Conservation (phyloP, 2,113 vertebrate species). For the Tichodroma muraria region DNA sequence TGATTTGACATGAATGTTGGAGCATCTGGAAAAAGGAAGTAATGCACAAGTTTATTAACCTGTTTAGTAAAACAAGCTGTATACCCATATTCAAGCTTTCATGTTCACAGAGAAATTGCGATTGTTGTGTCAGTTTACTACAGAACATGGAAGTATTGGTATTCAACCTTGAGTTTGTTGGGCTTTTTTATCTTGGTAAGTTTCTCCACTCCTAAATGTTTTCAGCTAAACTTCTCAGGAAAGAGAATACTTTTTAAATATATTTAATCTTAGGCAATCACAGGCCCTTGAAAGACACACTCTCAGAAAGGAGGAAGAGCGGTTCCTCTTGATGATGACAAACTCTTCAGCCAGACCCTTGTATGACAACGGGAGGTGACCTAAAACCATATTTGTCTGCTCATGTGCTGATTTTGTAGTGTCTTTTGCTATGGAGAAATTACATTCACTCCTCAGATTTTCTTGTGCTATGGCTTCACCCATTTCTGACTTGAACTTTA, state of each 20-base stretch:
- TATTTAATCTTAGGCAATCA: neutral
- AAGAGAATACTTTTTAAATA: neutral
- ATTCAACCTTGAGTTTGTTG: neutral
- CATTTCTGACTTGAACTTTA: neutral
- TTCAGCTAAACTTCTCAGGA: neutral
- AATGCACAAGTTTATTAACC: neutral
- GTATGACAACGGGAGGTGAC: neutral
- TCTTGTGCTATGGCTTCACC: neutral
- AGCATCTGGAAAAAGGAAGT: conserved; percentile 77
- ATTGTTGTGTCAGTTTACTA: neutral
- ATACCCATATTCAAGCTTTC: neutral
- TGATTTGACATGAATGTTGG: conserved; percentile 93
- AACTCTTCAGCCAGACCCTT: neutral
- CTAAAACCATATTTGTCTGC: neutral
- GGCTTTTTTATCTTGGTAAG: neutral
- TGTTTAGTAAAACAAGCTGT: neutral
- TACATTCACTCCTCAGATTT: neutral
- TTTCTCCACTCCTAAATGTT: neutral
- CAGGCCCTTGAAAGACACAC: neutral
- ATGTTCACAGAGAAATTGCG: neutral
- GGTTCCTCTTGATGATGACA: neutral
- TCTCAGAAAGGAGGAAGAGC: neutral
- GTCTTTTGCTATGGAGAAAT: neutral
- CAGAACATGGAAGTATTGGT: fast-evolving
- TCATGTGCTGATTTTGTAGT: neutral